phyloP scores from a whole-genome alignment of 2,797 vertebrate species.

The Hapalemur alaotrensis region DNA sequence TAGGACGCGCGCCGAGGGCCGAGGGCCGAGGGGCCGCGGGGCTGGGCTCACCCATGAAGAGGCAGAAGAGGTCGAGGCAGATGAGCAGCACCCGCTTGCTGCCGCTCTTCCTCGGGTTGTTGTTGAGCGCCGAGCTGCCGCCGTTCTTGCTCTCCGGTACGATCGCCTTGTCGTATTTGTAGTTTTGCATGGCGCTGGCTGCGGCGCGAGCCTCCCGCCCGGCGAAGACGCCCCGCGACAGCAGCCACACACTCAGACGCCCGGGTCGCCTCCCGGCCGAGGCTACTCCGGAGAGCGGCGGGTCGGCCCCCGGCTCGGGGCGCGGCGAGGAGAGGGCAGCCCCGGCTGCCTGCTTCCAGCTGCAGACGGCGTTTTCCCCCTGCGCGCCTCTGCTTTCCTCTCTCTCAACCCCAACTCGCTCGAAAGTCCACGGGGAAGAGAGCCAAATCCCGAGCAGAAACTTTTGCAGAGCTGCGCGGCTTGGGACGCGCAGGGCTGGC shows the following conservation, averaged over 20 bases:
- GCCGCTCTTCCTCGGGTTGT: slow-evolving; percentile 90
- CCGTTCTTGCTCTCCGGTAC: slow-evolving; percentile 96
- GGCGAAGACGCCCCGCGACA: slow-evolving; percentile 29
- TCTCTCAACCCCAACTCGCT: slow-evolving; percentile 15
- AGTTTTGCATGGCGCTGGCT: slow-evolving; percentile 92
- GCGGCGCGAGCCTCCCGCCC: slow-evolving; percentile 62
- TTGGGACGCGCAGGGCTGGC: not conserved
- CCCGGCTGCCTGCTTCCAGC: slow-evolving; percentile 42
- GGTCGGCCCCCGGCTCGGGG: slow-evolving; percentile 1
- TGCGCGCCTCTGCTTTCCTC: not conserved
- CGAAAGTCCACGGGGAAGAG: slow-evolving; percentile 38
- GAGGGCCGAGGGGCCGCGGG: not conserved
- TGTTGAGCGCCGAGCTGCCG: slow-evolving; percentile 93
- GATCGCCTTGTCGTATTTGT: slow-evolving; percentile 99
- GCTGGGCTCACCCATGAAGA: slow-evolving; percentile 93
- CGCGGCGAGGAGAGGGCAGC: slow-evolving; percentile 51
- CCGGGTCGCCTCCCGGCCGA: not conserved
- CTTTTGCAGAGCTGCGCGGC: slow-evolving; percentile 64
- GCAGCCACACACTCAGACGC: slow-evolving; percentile 30
- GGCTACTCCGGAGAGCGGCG: not conserved
- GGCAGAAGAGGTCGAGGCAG: slow-evolving; percentile 95
- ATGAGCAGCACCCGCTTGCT: slow-evolving; percentile 94
- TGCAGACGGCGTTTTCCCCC: not conserved
- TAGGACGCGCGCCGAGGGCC: not conserved
- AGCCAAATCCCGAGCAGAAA: slow-evolving; percentile 24